Conservation (phyloP, 1,140 invertebrate species). For the Plutomurus gul region DNA sequence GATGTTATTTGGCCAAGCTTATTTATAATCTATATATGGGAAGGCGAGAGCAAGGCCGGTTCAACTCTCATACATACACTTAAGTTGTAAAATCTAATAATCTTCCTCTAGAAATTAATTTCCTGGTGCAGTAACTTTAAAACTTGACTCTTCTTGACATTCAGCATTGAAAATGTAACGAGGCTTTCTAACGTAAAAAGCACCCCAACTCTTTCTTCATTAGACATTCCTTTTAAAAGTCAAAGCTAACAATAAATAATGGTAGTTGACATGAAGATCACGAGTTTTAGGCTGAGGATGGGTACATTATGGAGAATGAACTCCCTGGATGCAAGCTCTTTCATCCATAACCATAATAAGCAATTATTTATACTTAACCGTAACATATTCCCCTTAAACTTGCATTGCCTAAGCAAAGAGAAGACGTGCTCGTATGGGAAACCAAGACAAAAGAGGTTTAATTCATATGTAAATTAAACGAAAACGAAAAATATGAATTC, state of each 20-base stretch:
- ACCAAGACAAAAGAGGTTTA: background rate
- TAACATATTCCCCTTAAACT: background rate
- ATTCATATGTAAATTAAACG: conserved; percentile 18
- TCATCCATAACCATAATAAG: conserved; percentile 26
- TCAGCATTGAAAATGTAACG: conserved; percentile 14
- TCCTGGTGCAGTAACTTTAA: background rate
- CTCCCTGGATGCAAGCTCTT: background rate
- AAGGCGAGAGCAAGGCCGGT: background rate
- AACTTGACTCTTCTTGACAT: conserved; percentile 13
- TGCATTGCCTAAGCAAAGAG: background rate
- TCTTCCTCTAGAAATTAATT: background rate
- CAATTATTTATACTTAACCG: conserved; percentile 22
- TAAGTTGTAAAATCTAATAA: background rate
- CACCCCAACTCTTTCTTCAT: background rate
- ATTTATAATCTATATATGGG: conserved; percentile 5
- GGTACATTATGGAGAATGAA: background rate
- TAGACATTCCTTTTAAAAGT: conserved; percentile 1
- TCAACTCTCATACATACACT: background rate
- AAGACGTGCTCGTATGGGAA: background rate
- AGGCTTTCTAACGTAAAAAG: background rate
- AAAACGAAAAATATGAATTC: conserved; percentile 6
- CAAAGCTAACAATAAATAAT: conserved; percentile 15
- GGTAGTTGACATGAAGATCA: conserved; percentile 20
- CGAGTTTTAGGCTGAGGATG: background rate
- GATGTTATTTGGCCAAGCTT: conserved; percentile 6